Conservation (phyloP, 2,797 vertebrate genomes). For the Macroramphosus scolopax region DNA sequence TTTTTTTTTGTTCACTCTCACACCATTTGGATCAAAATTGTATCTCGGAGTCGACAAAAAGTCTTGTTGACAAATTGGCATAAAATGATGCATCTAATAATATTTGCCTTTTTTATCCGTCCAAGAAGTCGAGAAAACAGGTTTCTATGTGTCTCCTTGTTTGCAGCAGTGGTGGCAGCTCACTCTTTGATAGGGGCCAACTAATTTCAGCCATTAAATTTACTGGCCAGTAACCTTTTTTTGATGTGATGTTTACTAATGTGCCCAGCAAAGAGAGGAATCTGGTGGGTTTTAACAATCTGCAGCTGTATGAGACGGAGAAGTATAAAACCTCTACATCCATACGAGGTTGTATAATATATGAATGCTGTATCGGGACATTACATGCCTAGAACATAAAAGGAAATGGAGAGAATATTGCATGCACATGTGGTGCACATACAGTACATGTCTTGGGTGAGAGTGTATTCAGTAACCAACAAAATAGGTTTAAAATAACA, state of each 20-base stretch:
- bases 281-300: background rate
- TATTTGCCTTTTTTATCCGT: too few species aligned
- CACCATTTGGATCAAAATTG: too few species aligned
- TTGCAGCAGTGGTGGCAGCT: too few species aligned
- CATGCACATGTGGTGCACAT: too few species aligned
- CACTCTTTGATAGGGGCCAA: constrained; percentile 7
- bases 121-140: background rate
- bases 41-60: too few species aligned
- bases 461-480: too few species aligned
- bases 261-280: constrained; percentile 8
- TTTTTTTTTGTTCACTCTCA: too few species aligned
- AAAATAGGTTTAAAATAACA: too few species aligned
- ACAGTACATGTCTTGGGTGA: too few species aligned
- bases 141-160: background rate
- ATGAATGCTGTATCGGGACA: background rate
- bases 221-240: constrained; percentile 30
- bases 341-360: background rate
- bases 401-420: too few species aligned
- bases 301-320: background rate
- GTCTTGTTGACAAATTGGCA: too few species aligned
- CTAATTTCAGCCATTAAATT: constrained; percentile 31
- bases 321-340: background rate
- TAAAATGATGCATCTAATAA: too few species aligned
- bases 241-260: constrained; percentile 29
- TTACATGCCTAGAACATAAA: background rate